phyloP scores from a whole-genome alignment of 2,113 vertebrate genomes.

The Hylia prasina region DNA sequence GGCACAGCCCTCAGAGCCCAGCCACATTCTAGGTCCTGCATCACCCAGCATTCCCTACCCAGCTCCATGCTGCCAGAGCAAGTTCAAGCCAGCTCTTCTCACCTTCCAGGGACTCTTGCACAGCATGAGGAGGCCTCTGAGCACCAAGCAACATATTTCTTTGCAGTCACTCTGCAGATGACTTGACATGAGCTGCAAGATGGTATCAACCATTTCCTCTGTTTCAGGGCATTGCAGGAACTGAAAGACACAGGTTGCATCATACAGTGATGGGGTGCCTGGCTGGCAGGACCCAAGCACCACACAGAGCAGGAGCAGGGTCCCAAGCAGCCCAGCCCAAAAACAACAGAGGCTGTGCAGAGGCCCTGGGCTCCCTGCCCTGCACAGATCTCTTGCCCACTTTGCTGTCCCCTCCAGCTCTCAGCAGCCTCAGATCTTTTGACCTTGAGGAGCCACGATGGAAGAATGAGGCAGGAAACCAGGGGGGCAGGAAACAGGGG shows the following conservation, averaged over 20 bases:
- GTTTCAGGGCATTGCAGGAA: neutral
- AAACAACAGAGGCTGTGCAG: neutral
- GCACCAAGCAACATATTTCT: neutral
- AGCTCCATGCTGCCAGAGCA: neutral
- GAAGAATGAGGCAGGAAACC: neutral
- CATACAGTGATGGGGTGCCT: rapidly evolving
- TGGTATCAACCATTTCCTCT: neutral
- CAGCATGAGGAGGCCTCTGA: neutral
- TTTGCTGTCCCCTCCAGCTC: neutral
- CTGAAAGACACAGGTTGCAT: neutral
- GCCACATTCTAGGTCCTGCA: neutral
- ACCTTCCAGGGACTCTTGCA: neutral
- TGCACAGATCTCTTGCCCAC: neutral
- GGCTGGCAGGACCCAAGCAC: neutral
- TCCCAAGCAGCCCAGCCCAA: neutral
- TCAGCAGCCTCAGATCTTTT: neutral
- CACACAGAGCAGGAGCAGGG: neutral
- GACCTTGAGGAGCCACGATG: neutral
- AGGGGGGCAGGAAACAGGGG: neutral
- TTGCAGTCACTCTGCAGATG: neutral
- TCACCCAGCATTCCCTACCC: neutral
- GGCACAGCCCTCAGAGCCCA: neutral
- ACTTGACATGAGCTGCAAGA: neutral
- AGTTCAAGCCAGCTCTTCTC: neutral
- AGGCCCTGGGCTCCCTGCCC: neutral